phyloP scores from a whole-genome alignment of 1,140 invertebrate species.

The Macrosteles quadrilineatus region DNA sequence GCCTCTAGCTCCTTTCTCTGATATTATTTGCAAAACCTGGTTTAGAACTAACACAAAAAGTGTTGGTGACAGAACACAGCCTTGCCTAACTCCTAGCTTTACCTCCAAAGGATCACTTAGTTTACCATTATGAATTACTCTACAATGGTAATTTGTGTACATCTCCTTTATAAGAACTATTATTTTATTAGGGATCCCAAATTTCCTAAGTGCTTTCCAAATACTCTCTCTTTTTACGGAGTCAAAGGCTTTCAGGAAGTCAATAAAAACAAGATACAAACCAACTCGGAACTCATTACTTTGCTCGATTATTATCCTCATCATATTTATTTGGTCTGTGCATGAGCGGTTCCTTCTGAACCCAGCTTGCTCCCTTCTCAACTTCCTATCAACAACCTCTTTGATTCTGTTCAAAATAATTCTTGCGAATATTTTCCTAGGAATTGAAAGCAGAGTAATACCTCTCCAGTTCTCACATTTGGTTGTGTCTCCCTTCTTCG shows the following conservation, averaged over 20 bases:
- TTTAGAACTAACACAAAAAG: background rate
- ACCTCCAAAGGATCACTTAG: background rate
- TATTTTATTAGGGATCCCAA: background rate
- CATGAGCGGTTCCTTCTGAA: constrained; percentile 10
- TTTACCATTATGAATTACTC: background rate
- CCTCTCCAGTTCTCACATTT: constrained; percentile 31
- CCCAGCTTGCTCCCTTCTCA: constrained; percentile 22
- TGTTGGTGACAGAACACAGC: background rate
- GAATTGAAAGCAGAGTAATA: constrained; percentile 20
- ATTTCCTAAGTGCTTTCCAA: background rate
- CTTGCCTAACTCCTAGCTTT: background rate
- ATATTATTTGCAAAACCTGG: background rate
- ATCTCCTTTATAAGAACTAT: background rate
- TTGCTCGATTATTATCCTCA: constrained; percentile 24
- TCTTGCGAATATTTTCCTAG: constrained; percentile 14
- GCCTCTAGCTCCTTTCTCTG: background rate
- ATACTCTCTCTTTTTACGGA: background rate
- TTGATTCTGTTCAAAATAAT: constrained; percentile 25
- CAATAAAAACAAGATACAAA: background rate
- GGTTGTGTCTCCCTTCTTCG: constrained; percentile 28
- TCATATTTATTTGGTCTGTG: constrained; percentile 13
- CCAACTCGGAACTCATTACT: background rate
- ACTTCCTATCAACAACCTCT: constrained; percentile 11
- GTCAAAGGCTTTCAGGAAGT: background rate
- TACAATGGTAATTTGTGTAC: background rate